Base-by-base conservation (phyloP, 2,797 vertebrate genomes). In the Geotrypetes seraphini region DNA sequence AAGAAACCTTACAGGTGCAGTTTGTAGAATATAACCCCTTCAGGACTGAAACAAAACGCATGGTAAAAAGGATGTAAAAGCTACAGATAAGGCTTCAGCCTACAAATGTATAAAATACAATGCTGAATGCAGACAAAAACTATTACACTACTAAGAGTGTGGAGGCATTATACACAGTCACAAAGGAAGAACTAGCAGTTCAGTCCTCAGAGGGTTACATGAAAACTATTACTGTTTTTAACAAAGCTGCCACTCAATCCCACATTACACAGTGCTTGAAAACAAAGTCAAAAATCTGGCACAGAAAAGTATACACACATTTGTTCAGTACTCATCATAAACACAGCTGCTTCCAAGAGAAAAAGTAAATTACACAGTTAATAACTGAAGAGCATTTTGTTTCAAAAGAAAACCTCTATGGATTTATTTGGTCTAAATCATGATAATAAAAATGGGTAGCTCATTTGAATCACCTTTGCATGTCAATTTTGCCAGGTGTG, bases 1-100 rank as follows among this genome's bases (percentile, higher is more conserved):
- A 93, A 87, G 67, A 79, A 91, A 89, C 60, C n/a, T 92, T 90
- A 92, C 87, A 91, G 89, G 84, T 79, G 91, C 87, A 87, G 79
- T 86, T 85, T 87, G 86, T 86, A 94, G 86, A 79, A 79, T 82
- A 83, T 82, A 84, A 85, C 86, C 82, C 79, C 83, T 84, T 81
- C 83, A 87, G 87, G 83, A 88, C 87, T 87, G 85, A 89, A 67
- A 68, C 64, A 9, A n/a, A 19, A 74, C 64, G 65, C 10, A 42
- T 51, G 55, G 63, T 59, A 50, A 3, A 6, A 58, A 29, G 33
- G 51, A 61, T 69, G 58, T 43, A 61, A n/a, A n/a, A 69, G 47
- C 28, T 22, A 57, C 51, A 57, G 45, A 53, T 66, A 57, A 71
- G 71, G 61, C 60, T 43, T 73, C 55, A 62, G 69, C 57, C 66